phyloP scores from a whole-genome alignment of 2,888 invertebrate species.

The Acronicta alni region DNA sequence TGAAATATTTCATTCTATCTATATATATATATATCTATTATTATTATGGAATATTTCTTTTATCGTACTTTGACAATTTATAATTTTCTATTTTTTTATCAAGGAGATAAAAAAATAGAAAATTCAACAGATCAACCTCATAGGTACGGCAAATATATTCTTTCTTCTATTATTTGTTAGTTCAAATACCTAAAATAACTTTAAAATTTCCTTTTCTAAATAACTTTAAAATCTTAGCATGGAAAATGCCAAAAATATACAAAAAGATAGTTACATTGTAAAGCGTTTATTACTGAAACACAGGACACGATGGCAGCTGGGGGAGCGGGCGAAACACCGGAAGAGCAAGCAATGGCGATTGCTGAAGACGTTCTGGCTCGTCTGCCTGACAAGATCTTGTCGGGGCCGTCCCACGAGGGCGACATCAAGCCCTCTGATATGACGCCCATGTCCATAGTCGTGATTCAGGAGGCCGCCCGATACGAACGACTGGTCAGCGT shows the following conservation, averaged over 20 bases:
- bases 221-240: no score
- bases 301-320: constrained; percentile 91
- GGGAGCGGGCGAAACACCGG: constrained; percentile 91
- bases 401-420: constrained; percentile 90
- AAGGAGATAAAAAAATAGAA: no score
- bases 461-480: constrained; percentile 95
- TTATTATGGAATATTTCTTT: no score
- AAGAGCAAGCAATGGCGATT: constrained; percentile 94
- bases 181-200: no score
- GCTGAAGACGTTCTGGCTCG: constrained; percentile 94
- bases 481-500: constrained; percentile 93
- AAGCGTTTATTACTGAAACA: not conserved
- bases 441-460: constrained; percentile 98
- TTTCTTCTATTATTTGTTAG: no score
- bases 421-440: constrained; percentile 93
- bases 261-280: no score
- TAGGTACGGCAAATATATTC: no score
- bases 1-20: constrained; percentile 23
- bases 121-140: no score
- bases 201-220: no score
- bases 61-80: no score
- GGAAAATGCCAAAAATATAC: no score
- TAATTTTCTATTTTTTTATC: no score
- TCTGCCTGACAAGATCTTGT: constrained; percentile 92
- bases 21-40: not conserved